Conservation (phyloP, 2,113 vertebrate genomes). For the Lepisosteus osseus region DNA sequence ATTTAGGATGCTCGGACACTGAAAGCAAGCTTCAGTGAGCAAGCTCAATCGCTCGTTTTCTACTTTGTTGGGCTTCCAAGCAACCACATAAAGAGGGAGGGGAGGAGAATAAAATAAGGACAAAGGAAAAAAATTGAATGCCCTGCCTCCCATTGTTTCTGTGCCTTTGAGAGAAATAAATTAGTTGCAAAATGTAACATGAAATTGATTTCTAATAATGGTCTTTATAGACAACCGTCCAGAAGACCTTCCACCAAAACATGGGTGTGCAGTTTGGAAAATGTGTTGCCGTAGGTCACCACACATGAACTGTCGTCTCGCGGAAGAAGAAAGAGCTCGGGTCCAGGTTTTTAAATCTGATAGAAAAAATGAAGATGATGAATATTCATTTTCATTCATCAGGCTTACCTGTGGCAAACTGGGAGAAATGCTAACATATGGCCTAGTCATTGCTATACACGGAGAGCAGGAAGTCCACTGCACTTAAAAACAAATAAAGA, state of each 20-base stretch:
- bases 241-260: constrained; percentile 17
- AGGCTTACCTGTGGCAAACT: too few relatives aligned
- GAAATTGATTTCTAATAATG: constrained; percentile 34
- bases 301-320: too few relatives aligned
- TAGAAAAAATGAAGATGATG: too few relatives aligned
- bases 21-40: constrained; percentile 48
- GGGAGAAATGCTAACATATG: too few relatives aligned
- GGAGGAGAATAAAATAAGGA: constrained; percentile 29
- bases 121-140: constrained; percentile 31
- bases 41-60: constrained; percentile 47
- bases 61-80: constrained; percentile 43
- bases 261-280: too few relatives aligned
- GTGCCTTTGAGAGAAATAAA: constrained; percentile 43
- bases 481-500: too few relatives aligned
- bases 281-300: too few relatives aligned
- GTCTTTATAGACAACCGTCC: constrained; percentile 19
- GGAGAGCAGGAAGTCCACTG: too few relatives aligned
- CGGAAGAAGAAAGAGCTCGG: too few relatives aligned
- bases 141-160: constrained; percentile 29
- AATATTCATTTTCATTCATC: too few relatives aligned
- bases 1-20: constrained; percentile 26
- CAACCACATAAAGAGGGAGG: constrained; percentile 13
- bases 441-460: too few relatives aligned
- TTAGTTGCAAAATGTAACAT: constrained; percentile 34
- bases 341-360: too few relatives aligned